Evolutionary conservation across 2,113 vertebrate species (phyloP).

Genomic region (Rutilus rutilus): DNA sequence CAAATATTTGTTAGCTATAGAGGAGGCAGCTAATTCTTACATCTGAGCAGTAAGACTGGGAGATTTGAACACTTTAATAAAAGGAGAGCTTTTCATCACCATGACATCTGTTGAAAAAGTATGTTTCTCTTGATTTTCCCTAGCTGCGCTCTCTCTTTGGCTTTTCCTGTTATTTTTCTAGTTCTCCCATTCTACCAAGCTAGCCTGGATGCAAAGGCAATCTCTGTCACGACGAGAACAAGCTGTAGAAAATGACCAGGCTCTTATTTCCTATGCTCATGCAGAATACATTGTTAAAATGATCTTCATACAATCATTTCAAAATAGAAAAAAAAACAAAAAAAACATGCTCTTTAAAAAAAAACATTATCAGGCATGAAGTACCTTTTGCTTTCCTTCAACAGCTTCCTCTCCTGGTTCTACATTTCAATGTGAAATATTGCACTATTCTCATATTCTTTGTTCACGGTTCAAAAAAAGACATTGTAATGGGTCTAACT

Average conservation of each 20-base stretch:
- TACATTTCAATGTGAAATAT: constrained; percentile 76
- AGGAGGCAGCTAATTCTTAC: constrained; percentile 57
- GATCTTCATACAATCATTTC: constrained; percentile 38
- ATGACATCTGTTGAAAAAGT: constrained; percentile 46
- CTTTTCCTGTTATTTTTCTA: constrained; percentile 60
- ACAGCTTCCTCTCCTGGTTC: constrained; percentile 56
- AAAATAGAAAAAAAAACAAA: not conserved
- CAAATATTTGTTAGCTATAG: constrained; percentile 20
- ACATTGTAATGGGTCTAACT: constrained; percentile 12
- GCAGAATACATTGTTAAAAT: constrained; percentile 46
- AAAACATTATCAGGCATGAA: constrained; percentile 50
- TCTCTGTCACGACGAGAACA: constrained; percentile 51
- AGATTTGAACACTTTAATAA: constrained; percentile 58
- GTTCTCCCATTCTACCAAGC: constrained; percentile 52
- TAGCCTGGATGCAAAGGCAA: constrained; percentile 51
- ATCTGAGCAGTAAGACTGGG: constrained; percentile 45
- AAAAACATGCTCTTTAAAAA: not conserved
- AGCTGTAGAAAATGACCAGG: constrained; percentile 57
- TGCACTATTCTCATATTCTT: constrained; percentile 76
- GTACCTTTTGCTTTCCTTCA: constrained; percentile 63
- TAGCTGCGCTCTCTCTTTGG: constrained; percentile 66
- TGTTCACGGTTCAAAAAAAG: constrained; percentile 57
- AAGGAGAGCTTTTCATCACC: constrained; percentile 39
- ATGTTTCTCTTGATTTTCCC: constrained; percentile 48
- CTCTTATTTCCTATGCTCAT: constrained; percentile 44